A percentile compares a stretch with the other conserved stretches of the same genome.
These are phyloP conservation scores for Ostrea denselamellosa DNA, from an alignment of 1,140 invertebrate species.

Conservation along the genomic window DNA sequence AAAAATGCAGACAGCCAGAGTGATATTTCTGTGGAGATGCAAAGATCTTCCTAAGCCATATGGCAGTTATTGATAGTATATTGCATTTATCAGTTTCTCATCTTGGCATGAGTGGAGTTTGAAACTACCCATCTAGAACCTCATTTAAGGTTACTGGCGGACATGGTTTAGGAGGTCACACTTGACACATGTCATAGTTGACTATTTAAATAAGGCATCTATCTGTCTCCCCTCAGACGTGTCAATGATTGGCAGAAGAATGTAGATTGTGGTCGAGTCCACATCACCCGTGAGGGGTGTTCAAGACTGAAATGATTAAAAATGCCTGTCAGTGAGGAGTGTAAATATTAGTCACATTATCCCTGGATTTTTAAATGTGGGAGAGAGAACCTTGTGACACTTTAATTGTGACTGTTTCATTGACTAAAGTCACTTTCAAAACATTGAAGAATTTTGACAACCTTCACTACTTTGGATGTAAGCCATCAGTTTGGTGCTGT, in stretches of 20 bases:
- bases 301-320: constrained; percentile 20
- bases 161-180: constrained; percentile 23
- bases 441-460: constrained; percentile 29
- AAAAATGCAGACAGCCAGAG: background rate
- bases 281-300: constrained; percentile 10
- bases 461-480: constrained; percentile 1
- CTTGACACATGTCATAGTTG: constrained; percentile 34
- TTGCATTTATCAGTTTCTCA: constrained; percentile 17
- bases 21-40: constrained; percentile 8
- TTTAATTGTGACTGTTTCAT: constrained; percentile 31
- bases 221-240: constrained; percentile 15
- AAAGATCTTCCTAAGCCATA: background rate
- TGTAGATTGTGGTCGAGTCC: constrained; percentile 3
- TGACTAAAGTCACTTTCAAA: constrained; percentile 33
- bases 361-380: constrained; percentile 7
- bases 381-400: constrained; percentile 2
- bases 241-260: constrained; percentile 6
- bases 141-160: constrained; percentile 37
- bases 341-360: constrained; percentile 34
- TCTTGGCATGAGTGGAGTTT: background rate
- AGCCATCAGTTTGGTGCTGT: background rate
- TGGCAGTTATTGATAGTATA: constrained; percentile 32
- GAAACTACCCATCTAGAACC: constrained; percentile 4
- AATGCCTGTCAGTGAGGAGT: constrained; percentile 31
- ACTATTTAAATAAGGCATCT: constrained; percentile 27